Base-by-base conservation (phyloP, 2,888 invertebrate genomes). In the Vandiemenella viatica region DNA sequence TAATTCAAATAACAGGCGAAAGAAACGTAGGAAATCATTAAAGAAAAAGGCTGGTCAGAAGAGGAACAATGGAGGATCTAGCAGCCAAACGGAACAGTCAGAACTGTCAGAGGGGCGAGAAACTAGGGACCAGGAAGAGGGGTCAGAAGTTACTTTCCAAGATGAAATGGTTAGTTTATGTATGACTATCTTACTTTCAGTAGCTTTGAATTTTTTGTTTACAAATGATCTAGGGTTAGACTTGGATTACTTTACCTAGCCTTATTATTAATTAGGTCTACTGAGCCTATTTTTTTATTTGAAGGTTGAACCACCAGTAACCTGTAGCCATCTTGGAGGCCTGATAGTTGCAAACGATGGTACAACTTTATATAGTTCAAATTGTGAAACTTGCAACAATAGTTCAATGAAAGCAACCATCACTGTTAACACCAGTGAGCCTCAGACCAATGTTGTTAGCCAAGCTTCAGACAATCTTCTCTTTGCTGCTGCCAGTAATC, bases 21-120 rank as follows among this genome's bases (percentile, higher is more conserved):
- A 83, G 64, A 77, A 85, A 48, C 80, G 84, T 57, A 80, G 83
- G 69, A 85, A 80, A 72, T 77, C 79, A 26, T 79, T 83, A 66
- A 86, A 84, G 67, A 83, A 83, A 69, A 87, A 86, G 63, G 81
- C 82, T 58, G 70, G 75, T 0, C 80, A 81, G 59, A 50, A 50
- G 48, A 53, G 50, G 18, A 43, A 43, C 19, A 37, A 43, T 8
- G 40, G 20, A 4, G 37, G 40, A 2, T 44, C 49, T 21, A 65
- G 60, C 54, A 65, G 61, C 48, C 64, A 63, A 48, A 62, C 62
- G 5, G 62, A 62, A 56, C 55, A 62, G 50, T 63, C 60, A 50
- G 48, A 51, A 6, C 8, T 3, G 32, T 38, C 17, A 10, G 49
- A 49, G 13, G 19, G 20, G 3, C 17, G 20, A 13, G 42, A 42